Evolutionary conservation across 92 coral and sea anemone genomes (phyloP).

Genomic region (Pocillopora meandrina): DNA sequence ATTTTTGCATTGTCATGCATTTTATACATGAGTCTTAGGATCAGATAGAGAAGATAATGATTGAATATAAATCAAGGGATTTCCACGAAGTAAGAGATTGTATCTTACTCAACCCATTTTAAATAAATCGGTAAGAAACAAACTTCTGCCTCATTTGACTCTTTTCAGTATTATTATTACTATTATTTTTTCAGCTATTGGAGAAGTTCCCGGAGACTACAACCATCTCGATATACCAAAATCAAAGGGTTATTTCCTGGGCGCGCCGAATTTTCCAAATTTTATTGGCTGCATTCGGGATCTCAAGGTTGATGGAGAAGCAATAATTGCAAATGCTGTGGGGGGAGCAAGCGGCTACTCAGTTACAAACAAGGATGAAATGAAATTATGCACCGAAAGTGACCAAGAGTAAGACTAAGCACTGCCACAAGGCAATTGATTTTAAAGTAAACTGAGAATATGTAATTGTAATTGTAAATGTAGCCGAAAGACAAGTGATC

Average conservation of each 20-base stretch:
- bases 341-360: constrained; percentile 61
- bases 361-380: neutral
- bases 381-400: constrained; percentile 13
- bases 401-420: neutral
- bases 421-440: neutral
- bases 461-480: too few relatives aligned
- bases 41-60: too few relatives aligned
- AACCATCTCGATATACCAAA: constrained; percentile 72
- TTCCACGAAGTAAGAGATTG: too few relatives aligned
- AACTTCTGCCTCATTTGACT: too few relatives aligned
- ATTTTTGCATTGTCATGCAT: too few relatives aligned
- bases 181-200: neutral
- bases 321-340: constrained; percentile 70
- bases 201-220: constrained; percentile 14
- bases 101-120: too few relatives aligned
- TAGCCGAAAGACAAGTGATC: too few relatives aligned
- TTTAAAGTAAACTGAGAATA: too few relatives aligned
- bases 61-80: too few relatives aligned
- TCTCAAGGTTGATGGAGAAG: constrained; percentile 83
- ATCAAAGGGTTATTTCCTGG: constrained; percentile 74
- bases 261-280: constrained; percentile 77
- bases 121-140: too few relatives aligned
- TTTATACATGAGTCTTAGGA: too few relatives aligned
- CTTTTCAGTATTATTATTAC: neutral
- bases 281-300: constrained; percentile 88